Conservation (phyloP, 92 coral and sea anemone species). For the Epizoanthus rinbou region DNA sequence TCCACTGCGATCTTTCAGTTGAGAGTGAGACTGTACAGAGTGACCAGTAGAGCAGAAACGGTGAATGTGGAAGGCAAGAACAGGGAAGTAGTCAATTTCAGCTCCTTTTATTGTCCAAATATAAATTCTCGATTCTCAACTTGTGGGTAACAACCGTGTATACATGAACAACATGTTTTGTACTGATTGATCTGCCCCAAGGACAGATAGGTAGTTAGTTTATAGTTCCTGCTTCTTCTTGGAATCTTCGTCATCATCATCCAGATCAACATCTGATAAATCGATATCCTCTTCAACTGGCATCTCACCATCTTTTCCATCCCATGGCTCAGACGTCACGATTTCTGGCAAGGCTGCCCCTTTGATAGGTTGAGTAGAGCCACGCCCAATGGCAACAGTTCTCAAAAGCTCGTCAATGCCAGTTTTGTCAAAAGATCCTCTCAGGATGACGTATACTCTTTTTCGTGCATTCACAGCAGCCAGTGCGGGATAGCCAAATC, state of each 20-base stretch:
- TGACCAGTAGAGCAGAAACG: no score
- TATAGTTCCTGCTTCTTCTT: constrained; percentile 78
- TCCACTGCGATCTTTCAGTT: no score
- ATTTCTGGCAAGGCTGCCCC: constrained; percentile 82
- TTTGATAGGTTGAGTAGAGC: constrained; percentile 81
- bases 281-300: constrained; percentile 95
- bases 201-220: neutral
- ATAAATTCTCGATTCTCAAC: no score
- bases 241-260: constrained; percentile 71
- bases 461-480: constrained; percentile 91
- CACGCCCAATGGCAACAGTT: constrained; percentile 94
- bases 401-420: constrained; percentile 97
- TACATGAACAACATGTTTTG: no score
- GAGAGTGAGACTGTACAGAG: no score
- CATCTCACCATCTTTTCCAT: constrained; percentile 93
- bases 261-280: constrained; percentile 88
- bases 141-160: no score
- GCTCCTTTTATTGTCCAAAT: no score
- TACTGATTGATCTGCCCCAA: no score
- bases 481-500: constrained; percentile 96
- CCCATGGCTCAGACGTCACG: constrained; percentile 78
- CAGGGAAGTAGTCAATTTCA: no score
- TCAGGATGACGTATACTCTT: constrained; percentile 78
- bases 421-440: constrained; percentile 85
- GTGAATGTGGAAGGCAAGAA: no score